Evolutionary conservation across 1,140 invertebrate genomes (phyloP), one percentile per base, ranked within the genome.

Genomic region (Heliconius eleuchia): DNA sequence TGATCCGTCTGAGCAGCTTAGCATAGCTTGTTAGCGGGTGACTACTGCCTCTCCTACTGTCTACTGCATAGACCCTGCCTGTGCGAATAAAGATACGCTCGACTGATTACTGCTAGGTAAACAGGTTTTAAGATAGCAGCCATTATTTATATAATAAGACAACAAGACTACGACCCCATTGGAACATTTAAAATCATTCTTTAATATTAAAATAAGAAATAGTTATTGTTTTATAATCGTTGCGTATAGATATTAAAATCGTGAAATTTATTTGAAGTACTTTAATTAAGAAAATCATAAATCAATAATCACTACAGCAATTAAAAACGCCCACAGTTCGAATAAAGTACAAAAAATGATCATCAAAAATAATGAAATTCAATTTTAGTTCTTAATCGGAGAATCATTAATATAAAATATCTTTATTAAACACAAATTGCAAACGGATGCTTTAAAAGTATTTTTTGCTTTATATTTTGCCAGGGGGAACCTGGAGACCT

Each of bases 281-380:
- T 74, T 73, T 78, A 84, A 85, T 85, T 82, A 82, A 87, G 81
- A 75, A 46, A 52, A 71, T 71, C 52, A 85, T 88, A 88, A 86
- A 86, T 85, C 86, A 86, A 86, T 84, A 86, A 85, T 85, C 86
- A 87, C 86, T 88, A 83, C 79, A 84, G 82, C 85, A 86, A 88
- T 87, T 85, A 86, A 87, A 73, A 70, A 89, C 88, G 83, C 86
- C 85, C 83, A 79, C 82, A 76, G 74, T 81, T 84, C 77, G 66
- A 80, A 75, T 74, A 78, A 80, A 80, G 77, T 76, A 77, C 73
- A 55, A 82, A 86, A 83, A 82, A 80, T 74, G 66, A 82, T 84
- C 73, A 71, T 86, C 80, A 76, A 83, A 83, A 83, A 80, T 84
- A 87, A 85, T 87, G 81, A 86, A 86, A 73, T 74, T 73, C 71